phyloP scores from a whole-genome alignment of 1,140 invertebrate genomes.

The Drosophila melanica region DNA sequence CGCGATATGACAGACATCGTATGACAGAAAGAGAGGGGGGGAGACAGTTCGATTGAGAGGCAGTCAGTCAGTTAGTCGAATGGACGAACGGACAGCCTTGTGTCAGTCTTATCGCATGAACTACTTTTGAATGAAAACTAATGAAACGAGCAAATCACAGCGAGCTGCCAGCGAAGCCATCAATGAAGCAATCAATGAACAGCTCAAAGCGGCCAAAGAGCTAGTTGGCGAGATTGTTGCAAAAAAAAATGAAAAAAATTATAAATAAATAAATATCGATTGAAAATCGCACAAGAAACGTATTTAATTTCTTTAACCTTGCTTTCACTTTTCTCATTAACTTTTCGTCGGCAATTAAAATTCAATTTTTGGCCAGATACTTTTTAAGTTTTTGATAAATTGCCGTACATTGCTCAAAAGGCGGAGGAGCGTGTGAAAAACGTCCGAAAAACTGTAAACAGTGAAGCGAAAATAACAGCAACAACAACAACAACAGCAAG shows the following conservation, averaged over 20 bases:
- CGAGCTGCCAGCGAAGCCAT: conserved; percentile 46
- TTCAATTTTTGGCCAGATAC: conserved; percentile 69
- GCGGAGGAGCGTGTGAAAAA: conserved; percentile 76
- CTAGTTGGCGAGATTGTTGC: conserved; percentile 13
- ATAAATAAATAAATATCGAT: conserved; percentile 51
- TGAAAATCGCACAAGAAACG: conserved; percentile 67
- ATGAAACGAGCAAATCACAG: conserved; percentile 33
- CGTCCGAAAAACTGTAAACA: conserved; percentile 31
- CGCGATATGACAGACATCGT: conserved; percentile 62
- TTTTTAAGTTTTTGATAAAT: conserved; percentile 60
- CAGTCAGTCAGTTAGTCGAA: conserved; percentile 13
- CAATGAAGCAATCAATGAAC: conserved; percentile 54
- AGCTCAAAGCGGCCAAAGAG: neutral
- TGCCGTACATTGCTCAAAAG: conserved; percentile 60
- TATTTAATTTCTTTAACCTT: conserved; percentile 80
- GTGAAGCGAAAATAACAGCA: conserved; percentile 16
- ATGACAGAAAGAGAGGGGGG: neutral
- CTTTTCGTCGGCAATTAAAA: conserved; percentile 82
- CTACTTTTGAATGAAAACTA: conserved; percentile 72
- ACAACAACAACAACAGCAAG: neutral
- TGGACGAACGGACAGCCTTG: conserved; percentile 15
- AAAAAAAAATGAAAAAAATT: neutral
- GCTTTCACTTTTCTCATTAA: conserved; percentile 82
- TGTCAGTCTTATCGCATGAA: conserved; percentile 65
- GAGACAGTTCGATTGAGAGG: conserved; percentile 7